phyloP scores from a whole-genome alignment of 2,888 invertebrate species.

The Disparrhopalites patrizii region DNA sequence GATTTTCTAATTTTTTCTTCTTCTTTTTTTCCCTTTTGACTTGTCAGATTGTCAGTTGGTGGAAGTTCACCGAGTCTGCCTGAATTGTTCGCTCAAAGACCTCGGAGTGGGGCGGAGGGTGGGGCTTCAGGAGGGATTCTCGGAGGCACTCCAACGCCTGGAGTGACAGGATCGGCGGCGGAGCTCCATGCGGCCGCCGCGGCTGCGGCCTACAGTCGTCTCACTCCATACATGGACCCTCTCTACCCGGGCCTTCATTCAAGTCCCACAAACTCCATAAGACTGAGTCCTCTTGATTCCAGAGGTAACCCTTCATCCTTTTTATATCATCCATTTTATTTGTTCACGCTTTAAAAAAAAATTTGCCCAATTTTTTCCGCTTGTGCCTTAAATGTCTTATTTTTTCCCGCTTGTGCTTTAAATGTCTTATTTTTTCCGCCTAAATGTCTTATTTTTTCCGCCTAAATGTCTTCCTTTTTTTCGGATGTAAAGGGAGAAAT shows the following conservation, averaged over 20 bases:
- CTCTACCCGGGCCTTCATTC: constrained; percentile 68
- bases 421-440: too few species aligned
- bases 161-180: constrained; percentile 45
- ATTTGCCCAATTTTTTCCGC: too few species aligned
- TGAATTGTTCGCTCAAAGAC: constrained; percentile 46
- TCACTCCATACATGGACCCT: constrained; percentile 69
- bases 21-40: constrained; percentile 27
- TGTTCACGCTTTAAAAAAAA: too few species aligned
- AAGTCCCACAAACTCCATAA: constrained; percentile 64
- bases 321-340: too few species aligned
- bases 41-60: constrained; percentile 44
- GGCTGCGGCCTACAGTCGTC: constrained; percentile 62
- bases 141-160: constrained; percentile 43
- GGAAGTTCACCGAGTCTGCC: constrained; percentile 43
- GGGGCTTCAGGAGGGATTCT: constrained; percentile 28
- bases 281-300: constrained; percentile 51
- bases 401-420: too few species aligned
- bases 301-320: too few species aligned
- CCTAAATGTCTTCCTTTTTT: too few species aligned
- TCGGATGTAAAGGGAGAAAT: too few species aligned
- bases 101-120: constrained; percentile 42
- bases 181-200: constrained; percentile 50
- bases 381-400: too few species aligned
- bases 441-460: too few species aligned
- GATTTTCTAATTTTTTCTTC: too few species aligned